These are phyloP conservation scores for Cylas formicarius DNA, from an alignment of 1,140 invertebrate genomes.

Conservation along the genomic window DNA sequence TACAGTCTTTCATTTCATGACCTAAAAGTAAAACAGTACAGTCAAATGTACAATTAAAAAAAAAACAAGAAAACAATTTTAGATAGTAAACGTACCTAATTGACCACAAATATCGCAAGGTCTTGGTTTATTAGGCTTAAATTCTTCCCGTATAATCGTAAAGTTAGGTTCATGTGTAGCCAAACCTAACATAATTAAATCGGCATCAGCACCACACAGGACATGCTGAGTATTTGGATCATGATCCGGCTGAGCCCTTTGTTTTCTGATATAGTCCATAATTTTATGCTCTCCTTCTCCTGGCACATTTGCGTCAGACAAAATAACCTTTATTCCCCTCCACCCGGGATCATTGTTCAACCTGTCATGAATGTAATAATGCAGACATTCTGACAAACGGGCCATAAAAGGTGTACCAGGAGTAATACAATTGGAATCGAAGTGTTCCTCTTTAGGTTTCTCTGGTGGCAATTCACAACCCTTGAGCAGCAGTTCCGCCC, in stretches of 20 bases:
- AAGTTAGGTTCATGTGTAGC: constrained; percentile 99
- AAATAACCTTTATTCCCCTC: constrained; percentile 89
- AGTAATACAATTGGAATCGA: constrained; percentile 98
- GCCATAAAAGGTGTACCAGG: constrained; percentile 99
- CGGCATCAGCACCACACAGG: constrained; percentile 96
- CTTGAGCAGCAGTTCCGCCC: constrained; percentile 64
- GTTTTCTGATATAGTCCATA: constrained; percentile 97
- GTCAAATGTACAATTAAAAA: not conserved
- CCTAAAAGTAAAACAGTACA: constrained; percentile 45
- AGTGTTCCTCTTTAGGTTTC: constrained; percentile 87
- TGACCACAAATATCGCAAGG: constrained; percentile 97
- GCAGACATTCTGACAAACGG: constrained; percentile 83
- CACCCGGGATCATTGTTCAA: constrained; percentile 94
- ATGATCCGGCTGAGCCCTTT: constrained; percentile 91
- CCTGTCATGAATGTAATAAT: constrained; percentile 94
- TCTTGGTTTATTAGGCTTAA: constrained; percentile 92
- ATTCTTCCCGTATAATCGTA: constrained; percentile 96
- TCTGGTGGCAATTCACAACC: constrained; percentile 80
- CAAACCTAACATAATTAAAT: constrained; percentile 97
- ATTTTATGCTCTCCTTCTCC: constrained; percentile 99
- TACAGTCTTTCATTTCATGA: constrained; percentile 95
- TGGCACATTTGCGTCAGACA: constrained; percentile 97
- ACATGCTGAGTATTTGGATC: constrained; percentile 98
- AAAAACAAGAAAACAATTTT: constrained; percentile 4
- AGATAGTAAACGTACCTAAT: constrained; percentile 52